Evolutionary conservation across 37 sponge, comb jelly and placozoan species (phyloP).

Genomic region (Halisarca cf. caerulea): DNA sequence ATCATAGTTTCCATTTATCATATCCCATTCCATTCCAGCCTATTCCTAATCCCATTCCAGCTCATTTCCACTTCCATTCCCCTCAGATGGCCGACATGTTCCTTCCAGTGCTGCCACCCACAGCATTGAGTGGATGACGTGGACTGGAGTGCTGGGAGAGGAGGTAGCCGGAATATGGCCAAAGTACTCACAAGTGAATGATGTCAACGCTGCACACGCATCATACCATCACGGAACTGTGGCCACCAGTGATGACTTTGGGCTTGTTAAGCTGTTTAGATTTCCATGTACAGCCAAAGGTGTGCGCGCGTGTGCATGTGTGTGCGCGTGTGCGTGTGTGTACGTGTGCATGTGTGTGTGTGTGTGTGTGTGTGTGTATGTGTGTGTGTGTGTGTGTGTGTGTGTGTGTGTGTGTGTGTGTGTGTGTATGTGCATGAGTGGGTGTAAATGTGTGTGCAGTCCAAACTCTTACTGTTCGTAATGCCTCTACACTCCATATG

Average conservation of each 20-base stretch:
- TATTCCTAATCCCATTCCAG: too few species aligned
- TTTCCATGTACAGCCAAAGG: constrained; percentile 91
- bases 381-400: constrained; percentile 21
- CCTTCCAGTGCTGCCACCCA: constrained; percentile 62
- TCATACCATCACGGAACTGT: constrained; percentile 70
- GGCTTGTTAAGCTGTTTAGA: constrained; percentile 92
- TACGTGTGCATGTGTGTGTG: neutral
- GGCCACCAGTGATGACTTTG: constrained; percentile 98
- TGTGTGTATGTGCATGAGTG: too few species aligned
- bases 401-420: constrained; percentile 22
- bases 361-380: constrained; percentile 15
- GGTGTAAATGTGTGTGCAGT: too few species aligned
- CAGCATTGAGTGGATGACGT: constrained; percentile 80
- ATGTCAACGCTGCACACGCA: constrained; percentile 86
- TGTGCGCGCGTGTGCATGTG: neutral
- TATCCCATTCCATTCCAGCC: too few species aligned
- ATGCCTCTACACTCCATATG: too few species aligned
- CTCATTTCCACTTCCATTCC: neutral
- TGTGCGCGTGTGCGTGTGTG: neutral
- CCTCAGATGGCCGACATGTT: constrained; percentile 66
- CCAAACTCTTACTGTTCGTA: too few species aligned
- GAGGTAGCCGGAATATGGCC: constrained; percentile 95
- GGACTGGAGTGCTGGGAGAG: constrained; percentile 82
- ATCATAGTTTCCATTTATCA: too few species aligned
- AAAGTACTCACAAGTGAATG: constrained; percentile 92